Conservation (phyloP, 2,797 vertebrate species). For the Malacoctenus gilli region DNA sequence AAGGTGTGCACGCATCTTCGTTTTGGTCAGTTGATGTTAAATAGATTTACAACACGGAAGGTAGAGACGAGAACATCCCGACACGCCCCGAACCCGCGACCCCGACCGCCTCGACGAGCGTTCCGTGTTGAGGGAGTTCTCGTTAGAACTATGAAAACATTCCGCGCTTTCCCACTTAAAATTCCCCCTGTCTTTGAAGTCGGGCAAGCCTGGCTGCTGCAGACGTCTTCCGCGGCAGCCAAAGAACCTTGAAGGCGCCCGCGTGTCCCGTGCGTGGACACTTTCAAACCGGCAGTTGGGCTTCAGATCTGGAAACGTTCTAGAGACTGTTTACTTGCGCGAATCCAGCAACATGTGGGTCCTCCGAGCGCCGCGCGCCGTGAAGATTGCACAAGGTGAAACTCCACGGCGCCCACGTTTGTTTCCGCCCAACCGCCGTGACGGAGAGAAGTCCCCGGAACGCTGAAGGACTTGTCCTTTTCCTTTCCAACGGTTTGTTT, state of each 20-base stretch:
- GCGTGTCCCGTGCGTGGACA: too few relatives aligned
- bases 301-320: constrained; percentile 8
- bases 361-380: not conserved
- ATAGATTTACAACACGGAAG: not conserved
- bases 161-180: too few relatives aligned
- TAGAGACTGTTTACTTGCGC: not conserved
- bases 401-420: constrained; percentile 11
- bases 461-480: not conserved
- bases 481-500: not conserved
- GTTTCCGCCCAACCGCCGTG: constrained; percentile 9
- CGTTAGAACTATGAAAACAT: too few relatives aligned
- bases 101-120: not conserved
- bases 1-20: constrained; percentile 9
- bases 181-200: too few relatives aligned
- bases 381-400: constrained; percentile 16
- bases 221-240: too few relatives aligned
- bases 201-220: too few relatives aligned
- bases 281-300: constrained; percentile 13
- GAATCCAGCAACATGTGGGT: constrained; percentile 1
- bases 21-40: constrained; percentile 26
- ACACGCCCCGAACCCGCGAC: not conserved
- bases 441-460: constrained; percentile 8
- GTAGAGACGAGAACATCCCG: too few relatives aligned
- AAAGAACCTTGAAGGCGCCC: too few relatives aligned
- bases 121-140: not conserved